Evolutionary conservation across 2,113 vertebrate genomes (phyloP).

Genomic region (Eptesicus fuscus): DNA sequence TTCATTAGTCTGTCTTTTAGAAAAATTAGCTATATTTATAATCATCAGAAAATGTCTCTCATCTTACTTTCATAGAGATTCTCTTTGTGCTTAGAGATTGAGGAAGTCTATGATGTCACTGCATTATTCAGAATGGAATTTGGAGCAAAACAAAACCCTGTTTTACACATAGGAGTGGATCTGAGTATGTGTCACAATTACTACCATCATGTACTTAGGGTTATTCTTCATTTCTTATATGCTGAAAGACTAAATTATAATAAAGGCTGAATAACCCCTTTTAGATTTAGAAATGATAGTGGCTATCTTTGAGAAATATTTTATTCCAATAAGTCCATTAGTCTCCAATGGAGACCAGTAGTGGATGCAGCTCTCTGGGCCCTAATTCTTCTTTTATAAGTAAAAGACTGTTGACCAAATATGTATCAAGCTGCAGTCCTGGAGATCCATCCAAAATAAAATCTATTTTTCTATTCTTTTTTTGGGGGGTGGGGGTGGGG

Average conservation of each 20-base stretch:
- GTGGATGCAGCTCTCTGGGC: constrained; percentile 70
- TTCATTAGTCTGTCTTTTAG: constrained; percentile 50
- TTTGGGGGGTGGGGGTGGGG: neutral
- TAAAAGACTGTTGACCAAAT: constrained; percentile 73
- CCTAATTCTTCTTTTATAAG: constrained; percentile 74
- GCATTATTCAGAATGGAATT: constrained; percentile 60
- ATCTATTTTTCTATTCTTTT: constrained; percentile 56
- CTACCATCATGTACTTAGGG: constrained; percentile 75
- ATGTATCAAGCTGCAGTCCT: constrained; percentile 67
- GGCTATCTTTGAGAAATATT: constrained; percentile 81
- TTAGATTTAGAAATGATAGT: constrained; percentile 76
- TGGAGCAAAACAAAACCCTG: constrained; percentile 61
- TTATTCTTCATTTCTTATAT: constrained; percentile 77
- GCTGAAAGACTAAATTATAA: constrained; percentile 81
- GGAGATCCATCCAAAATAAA: constrained; percentile 48
- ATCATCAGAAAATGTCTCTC: constrained; percentile 63
- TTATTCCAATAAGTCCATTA: constrained; percentile 81
- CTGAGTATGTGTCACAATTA: constrained; percentile 71
- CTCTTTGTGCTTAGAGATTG: constrained; percentile 55
- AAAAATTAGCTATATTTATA: constrained; percentile 67
- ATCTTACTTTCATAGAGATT: constrained; percentile 65
- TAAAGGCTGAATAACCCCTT: constrained; percentile 79
- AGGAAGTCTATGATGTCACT: constrained; percentile 66
- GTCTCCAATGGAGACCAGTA: constrained; percentile 78
- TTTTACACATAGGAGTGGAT: constrained; percentile 46